Conservation (phyloP, 2,797 vertebrate species). For the Dicrostonyx torquatus region DNA sequence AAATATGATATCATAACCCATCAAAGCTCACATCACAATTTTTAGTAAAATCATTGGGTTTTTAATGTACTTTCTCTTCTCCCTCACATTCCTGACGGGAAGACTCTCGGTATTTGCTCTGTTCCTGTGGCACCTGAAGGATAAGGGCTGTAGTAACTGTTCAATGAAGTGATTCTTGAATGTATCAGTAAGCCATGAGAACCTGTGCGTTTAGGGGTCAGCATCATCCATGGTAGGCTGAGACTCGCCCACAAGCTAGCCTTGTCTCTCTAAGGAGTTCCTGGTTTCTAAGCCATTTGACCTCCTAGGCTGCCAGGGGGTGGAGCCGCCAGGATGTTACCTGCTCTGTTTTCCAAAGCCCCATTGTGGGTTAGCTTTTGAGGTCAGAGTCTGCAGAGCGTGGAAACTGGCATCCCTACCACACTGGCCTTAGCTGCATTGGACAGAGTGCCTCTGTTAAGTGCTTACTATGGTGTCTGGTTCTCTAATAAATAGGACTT, state of each 20-base stretch:
- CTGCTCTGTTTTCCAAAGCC: not conserved
- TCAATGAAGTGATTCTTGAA: not conserved
- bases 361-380: not conserved
- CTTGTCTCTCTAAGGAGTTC: conserved; percentile 9
- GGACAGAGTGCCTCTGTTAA: not conserved
- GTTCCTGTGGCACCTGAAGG: not conserved
- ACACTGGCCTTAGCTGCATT: not conserved
- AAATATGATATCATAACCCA: not conserved
- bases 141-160: not conserved
- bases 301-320: not conserved
- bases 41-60: conserved; percentile 2
- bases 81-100: not conserved
- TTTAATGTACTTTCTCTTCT: conserved; percentile 8
- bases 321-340: not conserved
- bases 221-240: not conserved
- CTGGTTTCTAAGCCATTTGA: not conserved
- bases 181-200: not conserved
- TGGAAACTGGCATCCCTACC: not conserved
- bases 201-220: not conserved
- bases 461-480: not conserved
- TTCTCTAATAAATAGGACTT: not conserved
- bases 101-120: not conserved
- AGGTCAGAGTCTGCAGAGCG: not conserved
- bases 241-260: not conserved
- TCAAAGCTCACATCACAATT: conserved; percentile 14